Conservation (phyloP, 2,113 vertebrate genomes). For the Myrmophylax atrothorax region DNA sequence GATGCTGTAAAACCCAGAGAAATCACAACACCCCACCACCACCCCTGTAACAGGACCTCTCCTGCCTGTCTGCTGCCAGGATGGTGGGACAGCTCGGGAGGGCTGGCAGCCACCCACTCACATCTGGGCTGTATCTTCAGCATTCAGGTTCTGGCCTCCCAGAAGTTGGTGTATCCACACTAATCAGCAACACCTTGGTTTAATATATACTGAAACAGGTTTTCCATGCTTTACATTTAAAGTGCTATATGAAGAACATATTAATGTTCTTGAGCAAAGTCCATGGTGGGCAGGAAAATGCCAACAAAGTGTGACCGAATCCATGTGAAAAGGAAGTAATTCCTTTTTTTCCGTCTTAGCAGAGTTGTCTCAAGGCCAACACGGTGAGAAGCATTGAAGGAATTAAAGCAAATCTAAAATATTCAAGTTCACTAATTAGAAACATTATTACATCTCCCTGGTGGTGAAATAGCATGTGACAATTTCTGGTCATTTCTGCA, state of each 20-base stretch:
- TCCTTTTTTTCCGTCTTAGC: neutral
- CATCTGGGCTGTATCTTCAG: neutral
- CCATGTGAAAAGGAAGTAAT: neutral
- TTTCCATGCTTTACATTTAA: neutral
- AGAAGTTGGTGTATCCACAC: neutral
- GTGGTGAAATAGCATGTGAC: neutral
- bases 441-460: neutral
- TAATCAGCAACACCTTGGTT: neutral
- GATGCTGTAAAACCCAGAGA: neutral
- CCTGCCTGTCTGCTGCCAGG: neutral
- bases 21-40: neutral
- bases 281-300: neutral
- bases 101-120: neutral
- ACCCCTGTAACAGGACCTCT: neutral
- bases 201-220: neutral
- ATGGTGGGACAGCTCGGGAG: neutral
- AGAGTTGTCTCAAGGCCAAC: neutral
- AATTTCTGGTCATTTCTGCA: neutral
- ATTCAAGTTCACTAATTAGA: neutral
- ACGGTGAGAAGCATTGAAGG: neutral
- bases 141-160: neutral
- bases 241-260: neutral
- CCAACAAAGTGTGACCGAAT: accelerated
- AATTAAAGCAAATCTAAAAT: neutral
- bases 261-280: neutral